Evolutionary conservation across 1,140 invertebrate species (phyloP), one percentile per base, ranked within the genome.

Genomic region (Trachymyrmex cornetzi): DNA sequence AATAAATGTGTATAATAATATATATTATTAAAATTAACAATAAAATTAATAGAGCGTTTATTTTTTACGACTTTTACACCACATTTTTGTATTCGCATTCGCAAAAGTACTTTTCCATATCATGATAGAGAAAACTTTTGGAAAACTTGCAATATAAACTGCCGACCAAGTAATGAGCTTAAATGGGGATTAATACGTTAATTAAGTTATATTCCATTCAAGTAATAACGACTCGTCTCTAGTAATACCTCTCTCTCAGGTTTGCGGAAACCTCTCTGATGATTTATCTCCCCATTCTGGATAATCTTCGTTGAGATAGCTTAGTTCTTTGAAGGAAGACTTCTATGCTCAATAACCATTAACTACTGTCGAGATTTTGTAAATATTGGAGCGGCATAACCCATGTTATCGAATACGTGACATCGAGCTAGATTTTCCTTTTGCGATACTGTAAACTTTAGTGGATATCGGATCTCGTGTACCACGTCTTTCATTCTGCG

Each of bases 161-260:
- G 34, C 11, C 57, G 59, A n/a, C 48, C 19, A 69, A 55, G 1
- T 69, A 69, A 80, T 67, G 77, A 53, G 63, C n/a, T 69, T 67
- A 59, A 80, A 77, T 30, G 63, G n/a, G 27, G 55, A 67, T 69
- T 67, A 53, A 14, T 69, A 27, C n/a, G 27, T n/a, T 80, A 69
- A 80, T 80, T 80, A 80, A 79, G 77, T 80, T 48, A 80, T 67
- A 67, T 67, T 50, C 61, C 77, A 80, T 50, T 67, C 38, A 67
- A 50, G 77, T 79, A 79, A 79, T 79, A 79, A 19, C 61, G 44
- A 67, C 55, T 67, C 61, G n/a, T 67, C 77, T 67, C 14, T 53
- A 30, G 63, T 66, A 67, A 79, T 79, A 79, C 24, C 44, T 80
- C 19, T 79, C 19, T 79, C 77, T 50, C 48, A 27, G 9, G 63